Conservation (phyloP, 2,113 vertebrate species). For the Halichoeres trimaculatus region DNA sequence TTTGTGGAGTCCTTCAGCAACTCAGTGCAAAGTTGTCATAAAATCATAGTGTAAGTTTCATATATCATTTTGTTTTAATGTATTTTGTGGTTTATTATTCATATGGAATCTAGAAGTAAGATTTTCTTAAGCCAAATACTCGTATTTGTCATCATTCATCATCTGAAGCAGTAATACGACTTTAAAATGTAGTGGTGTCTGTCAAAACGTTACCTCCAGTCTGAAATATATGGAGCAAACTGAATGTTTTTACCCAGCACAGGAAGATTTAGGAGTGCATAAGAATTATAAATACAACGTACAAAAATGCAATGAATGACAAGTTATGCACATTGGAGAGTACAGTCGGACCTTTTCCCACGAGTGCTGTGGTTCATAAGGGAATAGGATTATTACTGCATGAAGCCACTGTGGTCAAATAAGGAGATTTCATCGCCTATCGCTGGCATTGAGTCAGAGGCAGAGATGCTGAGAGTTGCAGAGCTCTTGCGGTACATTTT, state of each 20-base stretch:
- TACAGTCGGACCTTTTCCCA: conserved; percentile 62
- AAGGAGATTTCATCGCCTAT: conserved; percentile 69
- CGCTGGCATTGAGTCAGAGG: conserved; percentile 70
- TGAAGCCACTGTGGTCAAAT: conserved; percentile 65
- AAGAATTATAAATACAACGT: conserved; percentile 12
- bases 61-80: no score
- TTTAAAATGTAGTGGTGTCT: not conserved
- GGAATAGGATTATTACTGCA: conserved; percentile 61
- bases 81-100: no score
- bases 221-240: not conserved
- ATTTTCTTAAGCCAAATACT: no score
- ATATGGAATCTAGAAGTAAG: no score
- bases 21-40: no score
- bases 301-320: conserved; percentile 61
- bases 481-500: conserved; percentile 71
- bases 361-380: conserved; percentile 54
- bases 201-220: conserved; percentile 11
- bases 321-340: conserved; percentile 44
- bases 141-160: no score
- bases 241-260: conserved; percentile 28
- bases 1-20: no score
- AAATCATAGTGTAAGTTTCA: no score
- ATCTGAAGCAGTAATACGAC: no score
- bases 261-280: conserved; percentile 29
- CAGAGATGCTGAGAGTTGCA: conserved; percentile 64